Evolutionary conservation across 2,113 vertebrate species (phyloP).

Genomic region (Rynchops niger): DNA sequence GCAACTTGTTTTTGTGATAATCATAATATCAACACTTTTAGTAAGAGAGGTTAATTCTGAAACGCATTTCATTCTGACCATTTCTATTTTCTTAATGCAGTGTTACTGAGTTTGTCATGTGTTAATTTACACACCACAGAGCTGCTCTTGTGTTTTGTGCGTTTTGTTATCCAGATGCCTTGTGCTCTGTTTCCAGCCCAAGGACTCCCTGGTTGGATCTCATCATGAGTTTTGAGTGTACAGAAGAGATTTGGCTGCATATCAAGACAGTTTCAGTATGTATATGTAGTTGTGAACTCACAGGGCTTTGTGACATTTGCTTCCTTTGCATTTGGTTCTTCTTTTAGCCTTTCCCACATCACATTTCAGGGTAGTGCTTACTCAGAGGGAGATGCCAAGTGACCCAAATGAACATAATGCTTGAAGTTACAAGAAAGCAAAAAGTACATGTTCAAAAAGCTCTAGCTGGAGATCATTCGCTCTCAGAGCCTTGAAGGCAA

Average conservation of each 20-base stretch:
- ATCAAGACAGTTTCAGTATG: background rate
- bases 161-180: background rate
- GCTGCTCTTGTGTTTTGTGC: background rate
- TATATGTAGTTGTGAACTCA: background rate
- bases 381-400: background rate
- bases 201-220: background rate
- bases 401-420: background rate
- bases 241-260: background rate
- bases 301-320: background rate
- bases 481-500: background rate
- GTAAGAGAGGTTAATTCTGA: background rate
- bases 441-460: background rate
- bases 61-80: background rate
- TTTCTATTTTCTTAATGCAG: background rate
- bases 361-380: background rate
- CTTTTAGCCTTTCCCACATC: background rate
- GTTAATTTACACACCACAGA: background rate
- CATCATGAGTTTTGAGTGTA: background rate
- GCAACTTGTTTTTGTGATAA: background rate
- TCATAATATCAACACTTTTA: background rate
- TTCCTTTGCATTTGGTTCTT: background rate
- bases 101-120: background rate
- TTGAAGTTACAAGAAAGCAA: background rate
- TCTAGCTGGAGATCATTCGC: background rate
- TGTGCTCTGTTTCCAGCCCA: background rate